Evolutionary conservation across 1,140 invertebrate species (phyloP), one percentile per base, ranked within the genome.

Genomic region (Hypsibius dujardini): DNA sequence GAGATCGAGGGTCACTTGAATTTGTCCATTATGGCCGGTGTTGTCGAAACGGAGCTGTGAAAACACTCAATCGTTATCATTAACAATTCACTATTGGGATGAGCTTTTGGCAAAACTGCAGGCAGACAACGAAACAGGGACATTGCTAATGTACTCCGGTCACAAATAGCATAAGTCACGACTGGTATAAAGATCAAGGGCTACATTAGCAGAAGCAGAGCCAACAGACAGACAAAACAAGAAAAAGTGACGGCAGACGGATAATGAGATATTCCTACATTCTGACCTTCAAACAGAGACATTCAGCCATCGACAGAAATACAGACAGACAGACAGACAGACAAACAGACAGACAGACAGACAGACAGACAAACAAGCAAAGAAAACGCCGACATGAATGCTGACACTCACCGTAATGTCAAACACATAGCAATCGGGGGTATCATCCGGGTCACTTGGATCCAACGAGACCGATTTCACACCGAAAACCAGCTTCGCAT

Each of bases 1-100:
- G 1, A 90, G 86, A 74, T 90, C 86, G 47, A 98, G 79, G 0
- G 82, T 83, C 1, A 98, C 80, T 12, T 91, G 77, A 84, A 97
- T 90, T 80, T 98, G 94, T 0, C 94, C 94, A 82, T 95, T 92
- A 77, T 95, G 90, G 76, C 92, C 88, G 73, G 85, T 84, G 80
- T 98, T 96, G 77, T 95, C 88, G 79, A 94, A 93, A 69, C 83
- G 76, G 71, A 95, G 87, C 83, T 82, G 76, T 70, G 74, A 75
- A 7, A 7, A 70, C 12, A 50, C 3, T n/a, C 70, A 28, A 46
- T 46, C 28, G 3, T 7, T 50, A n/a, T 70, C 28, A 70, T 42
- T 15, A 28, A 69, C 7, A 15, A 7, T 69, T 42, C 7, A 69
- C 28, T 7, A 28, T 15, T 42, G 46, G 67, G 7, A 3, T 69